These are phyloP conservation scores for Itoplectis maculator DNA, from an alignment of 2,888 invertebrate species.

Conservation along the genomic window DNA sequence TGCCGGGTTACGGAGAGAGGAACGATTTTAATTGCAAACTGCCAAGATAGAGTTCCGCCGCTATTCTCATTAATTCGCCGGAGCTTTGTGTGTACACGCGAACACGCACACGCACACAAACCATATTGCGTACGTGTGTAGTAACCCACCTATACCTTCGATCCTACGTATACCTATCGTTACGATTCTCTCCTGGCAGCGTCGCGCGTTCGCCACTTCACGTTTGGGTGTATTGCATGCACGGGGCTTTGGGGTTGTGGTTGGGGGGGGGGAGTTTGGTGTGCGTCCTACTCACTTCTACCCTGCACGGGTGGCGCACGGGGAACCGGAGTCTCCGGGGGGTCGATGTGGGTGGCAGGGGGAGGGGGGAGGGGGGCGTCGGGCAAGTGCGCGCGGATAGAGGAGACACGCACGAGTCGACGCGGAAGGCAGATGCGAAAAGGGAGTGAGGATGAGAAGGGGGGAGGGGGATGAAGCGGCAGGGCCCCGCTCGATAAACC, in stretches of 20 bases:
- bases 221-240: neutral
- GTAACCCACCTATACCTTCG: neutral
- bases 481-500: conserved; percentile 48
- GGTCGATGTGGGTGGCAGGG: no score
- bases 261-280: no score
- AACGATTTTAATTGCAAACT: conserved; percentile 44
- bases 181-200: neutral
- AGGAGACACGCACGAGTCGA: neutral
- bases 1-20: conserved; percentile 31
- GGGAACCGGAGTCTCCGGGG: no score
- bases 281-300: no score
- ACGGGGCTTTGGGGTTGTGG: no score
- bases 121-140: no score
- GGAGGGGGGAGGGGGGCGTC: no score
- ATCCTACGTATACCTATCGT: neutral
- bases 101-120: neutral
- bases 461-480: neutral
- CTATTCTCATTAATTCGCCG: conserved; percentile 42
- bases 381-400: neutral
- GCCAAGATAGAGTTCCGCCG: conserved; percentile 26
- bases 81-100: neutral
- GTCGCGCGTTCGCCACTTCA: conserved; percentile 6
- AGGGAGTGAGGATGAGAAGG: neutral
- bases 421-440: conserved; percentile 34
- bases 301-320: no score